Evolutionary conservation across 2,797 vertebrate genomes (phyloP).

Genomic region (Mus minutoides): DNA sequence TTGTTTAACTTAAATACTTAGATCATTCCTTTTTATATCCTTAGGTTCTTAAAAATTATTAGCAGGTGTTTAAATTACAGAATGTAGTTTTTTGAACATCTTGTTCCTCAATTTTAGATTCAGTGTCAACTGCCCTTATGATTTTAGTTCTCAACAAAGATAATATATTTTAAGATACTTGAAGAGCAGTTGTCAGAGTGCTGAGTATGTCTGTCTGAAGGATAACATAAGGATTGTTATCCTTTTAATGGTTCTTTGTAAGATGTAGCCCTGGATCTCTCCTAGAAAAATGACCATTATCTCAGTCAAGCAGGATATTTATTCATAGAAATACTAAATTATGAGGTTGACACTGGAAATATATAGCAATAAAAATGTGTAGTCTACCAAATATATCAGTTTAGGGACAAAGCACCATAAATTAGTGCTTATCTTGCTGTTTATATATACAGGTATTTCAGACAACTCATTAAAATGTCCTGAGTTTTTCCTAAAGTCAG

Average conservation of each 20-base stretch:
- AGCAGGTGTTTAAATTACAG: not conserved
- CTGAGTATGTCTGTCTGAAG: not conserved
- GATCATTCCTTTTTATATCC: not conserved
- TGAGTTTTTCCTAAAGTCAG: constrained; percentile 54
- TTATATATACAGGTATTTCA: constrained; percentile 23
- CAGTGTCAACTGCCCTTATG: not conserved
- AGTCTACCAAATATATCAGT: not conserved
- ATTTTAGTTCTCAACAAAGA: not conserved
- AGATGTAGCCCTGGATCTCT: not conserved
- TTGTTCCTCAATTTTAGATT: not conserved
- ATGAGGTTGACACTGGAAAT: constrained; percentile 9
- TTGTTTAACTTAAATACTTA: not conserved
- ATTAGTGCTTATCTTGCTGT: constrained; percentile 58
- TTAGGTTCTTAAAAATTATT: not conserved
- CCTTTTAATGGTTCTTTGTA: not conserved
- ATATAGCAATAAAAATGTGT: not conserved
- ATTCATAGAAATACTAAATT: constrained; percentile 54
- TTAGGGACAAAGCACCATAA: constrained; percentile 49
- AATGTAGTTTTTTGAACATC: not conserved
- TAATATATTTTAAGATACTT: not conserved
- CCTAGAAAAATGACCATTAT: not conserved
- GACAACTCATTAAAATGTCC: constrained; percentile 22
- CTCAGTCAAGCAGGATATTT: not conserved
- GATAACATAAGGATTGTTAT: not conserved
- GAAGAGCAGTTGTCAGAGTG: not conserved